These are phyloP conservation scores for Gastracanthus pulcherrimus DNA, from an alignment of 2,888 invertebrate genomes.

Conservation along the genomic window DNA sequence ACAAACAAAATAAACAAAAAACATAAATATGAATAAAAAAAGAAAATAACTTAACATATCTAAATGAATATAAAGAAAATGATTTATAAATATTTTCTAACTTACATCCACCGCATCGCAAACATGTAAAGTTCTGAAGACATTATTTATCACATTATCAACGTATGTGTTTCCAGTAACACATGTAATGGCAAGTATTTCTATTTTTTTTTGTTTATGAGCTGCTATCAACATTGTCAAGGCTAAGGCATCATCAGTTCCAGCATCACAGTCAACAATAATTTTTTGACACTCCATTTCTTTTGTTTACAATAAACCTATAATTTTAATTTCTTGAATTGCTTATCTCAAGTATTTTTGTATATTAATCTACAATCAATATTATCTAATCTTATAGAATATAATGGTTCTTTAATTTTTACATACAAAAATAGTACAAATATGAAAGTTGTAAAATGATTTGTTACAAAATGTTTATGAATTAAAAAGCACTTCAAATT, in stretches of 20 bases:
- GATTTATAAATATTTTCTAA: constrained; percentile 4
- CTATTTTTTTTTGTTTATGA: constrained; percentile 76
- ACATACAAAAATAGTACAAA: no score
- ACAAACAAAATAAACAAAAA: no score
- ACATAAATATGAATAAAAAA: background rate
- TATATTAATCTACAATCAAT: no score
- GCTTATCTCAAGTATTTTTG: no score
- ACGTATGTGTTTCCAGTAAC: constrained; percentile 86
- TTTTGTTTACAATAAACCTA: background rate
- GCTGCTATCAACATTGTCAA: constrained; percentile 80
- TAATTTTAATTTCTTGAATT: no score
- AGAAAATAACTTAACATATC: constrained; percentile 13
- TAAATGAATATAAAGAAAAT: background rate
- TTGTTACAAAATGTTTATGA: no score
- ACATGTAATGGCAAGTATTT: constrained; percentile 86
- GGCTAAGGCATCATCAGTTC: constrained; percentile 84
- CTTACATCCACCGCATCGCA: constrained; percentile 82
- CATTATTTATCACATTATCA: constrained; percentile 84
- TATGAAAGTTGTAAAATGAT: no score
- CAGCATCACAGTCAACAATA: constrained; percentile 83
- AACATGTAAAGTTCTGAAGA: constrained; percentile 83
- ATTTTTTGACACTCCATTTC: constrained; percentile 67
- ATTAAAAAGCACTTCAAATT: no score
- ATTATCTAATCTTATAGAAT: no score
- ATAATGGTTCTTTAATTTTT: no score